Evolutionary conservation across 2,888 invertebrate species (phyloP), one percentile per base, ranked within the genome.

Genomic region (Campoplex capitator): DNA sequence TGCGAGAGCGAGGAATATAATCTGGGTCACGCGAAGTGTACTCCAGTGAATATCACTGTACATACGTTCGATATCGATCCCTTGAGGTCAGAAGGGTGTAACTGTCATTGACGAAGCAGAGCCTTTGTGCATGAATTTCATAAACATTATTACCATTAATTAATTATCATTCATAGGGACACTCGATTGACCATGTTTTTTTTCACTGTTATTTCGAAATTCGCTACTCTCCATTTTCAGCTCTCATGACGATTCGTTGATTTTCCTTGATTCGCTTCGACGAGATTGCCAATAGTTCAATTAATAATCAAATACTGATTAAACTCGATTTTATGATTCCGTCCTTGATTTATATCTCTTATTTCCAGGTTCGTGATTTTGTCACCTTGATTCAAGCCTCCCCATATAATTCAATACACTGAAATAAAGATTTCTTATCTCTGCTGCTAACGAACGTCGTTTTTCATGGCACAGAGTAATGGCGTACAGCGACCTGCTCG

Each of bases 21-120:
- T 83, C 82, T 83, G 82, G 82, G 82, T 83, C 82, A 83, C 48
- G 82, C 58, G 67, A 23, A 67, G 82, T 68, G 51, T 48, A 51
- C 70, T 78, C 54, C 56, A 13, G 28, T 38, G 23, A 18, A 51
- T 51, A 54, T 18, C 45, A 28, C 16, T 71, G 35, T 74, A 28
- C 67, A 74, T 38, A 65, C 9, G 32, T 28, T 42, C 65, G 70
- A 70, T 70, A 79, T 79, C 79, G 79, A 79, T 79, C 56, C 79
- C 56, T 70, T 79, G 9, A 79, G 23, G 58, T 79, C 70, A 71
- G 45, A 70, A 56, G 70, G 58, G 42, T 70, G 42, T 79, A 68
- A 79, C 79, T 79, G 9, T 58, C 79, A 45, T 71, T 42, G 70
- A 79, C 56, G 45, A 70, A 68, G 71, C 48, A n/a, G 32, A n/a